These are phyloP conservation scores for Lasiommata megera DNA, from an alignment of 2,888 invertebrate species.

Conservation along the genomic window DNA sequence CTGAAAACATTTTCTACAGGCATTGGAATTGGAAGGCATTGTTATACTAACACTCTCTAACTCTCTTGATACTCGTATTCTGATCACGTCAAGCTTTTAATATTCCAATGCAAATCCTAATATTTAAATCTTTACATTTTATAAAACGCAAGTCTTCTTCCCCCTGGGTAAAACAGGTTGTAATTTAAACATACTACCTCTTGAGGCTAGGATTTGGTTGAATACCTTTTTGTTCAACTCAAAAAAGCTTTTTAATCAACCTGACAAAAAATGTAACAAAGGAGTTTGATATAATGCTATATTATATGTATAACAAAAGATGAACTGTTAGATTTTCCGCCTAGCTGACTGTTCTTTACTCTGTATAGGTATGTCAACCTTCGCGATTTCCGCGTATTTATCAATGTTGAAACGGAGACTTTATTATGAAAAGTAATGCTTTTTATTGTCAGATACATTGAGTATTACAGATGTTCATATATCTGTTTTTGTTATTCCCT, in stretches of 20 bases:
- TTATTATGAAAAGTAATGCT: no score
- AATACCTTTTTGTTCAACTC: conserved; percentile 38
- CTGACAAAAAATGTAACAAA: conserved; percentile 27
- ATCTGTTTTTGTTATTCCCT: no score
- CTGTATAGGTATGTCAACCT: not conserved
- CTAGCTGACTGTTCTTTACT: not conserved
- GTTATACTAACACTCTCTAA: no score
- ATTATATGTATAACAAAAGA: conserved; percentile 21
- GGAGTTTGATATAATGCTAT: conserved; percentile 20
- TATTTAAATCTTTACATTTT: no score
- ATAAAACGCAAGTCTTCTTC: conserved; percentile 16
- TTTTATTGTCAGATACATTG: no score
- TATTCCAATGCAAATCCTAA: no score
- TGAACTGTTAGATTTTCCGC: conserved; percentile 27
- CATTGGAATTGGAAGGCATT: no score
- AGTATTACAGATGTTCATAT: no score
- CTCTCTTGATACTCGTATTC: no score
- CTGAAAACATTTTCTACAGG: no score
- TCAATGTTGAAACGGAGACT: not conserved
- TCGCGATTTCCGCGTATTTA: not conserved
- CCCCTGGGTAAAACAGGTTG: conserved; percentile 24
- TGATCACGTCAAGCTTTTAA: no score
- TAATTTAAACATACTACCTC: conserved; percentile 22
- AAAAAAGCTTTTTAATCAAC: conserved; percentile 38
- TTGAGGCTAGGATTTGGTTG: conserved; percentile 12